Evolutionary conservation across 2,113 vertebrate species (phyloP).

Genomic region (Cyphomyrus discorhynchus): DNA sequence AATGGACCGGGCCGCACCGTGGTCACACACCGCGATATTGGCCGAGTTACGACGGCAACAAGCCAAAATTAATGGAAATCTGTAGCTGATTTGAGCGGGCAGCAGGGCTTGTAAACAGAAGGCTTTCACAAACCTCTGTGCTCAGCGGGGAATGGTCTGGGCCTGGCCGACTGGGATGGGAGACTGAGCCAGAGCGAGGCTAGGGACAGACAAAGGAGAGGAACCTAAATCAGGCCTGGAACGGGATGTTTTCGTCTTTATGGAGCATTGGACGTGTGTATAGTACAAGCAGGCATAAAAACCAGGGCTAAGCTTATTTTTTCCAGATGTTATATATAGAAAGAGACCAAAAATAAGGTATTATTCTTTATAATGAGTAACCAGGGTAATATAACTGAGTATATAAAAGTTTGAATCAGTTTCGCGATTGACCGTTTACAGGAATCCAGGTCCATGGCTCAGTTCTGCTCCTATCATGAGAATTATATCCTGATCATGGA

Average conservation of each 20-base stretch:
- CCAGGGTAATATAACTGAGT: not conserved
- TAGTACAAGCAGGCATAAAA: conserved; percentile 47
- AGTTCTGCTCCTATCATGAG: not conserved
- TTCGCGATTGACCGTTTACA: not conserved
- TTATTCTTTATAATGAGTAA: conserved; percentile 66
- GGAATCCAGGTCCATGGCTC: not conserved
- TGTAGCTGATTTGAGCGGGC: conserved; percentile 62
- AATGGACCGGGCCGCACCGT: conserved; percentile 51
- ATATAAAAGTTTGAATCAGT: not conserved
- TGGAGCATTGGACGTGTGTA: not conserved
- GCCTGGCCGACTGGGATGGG: conserved; percentile 51
- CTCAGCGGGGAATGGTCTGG: conserved; percentile 36
- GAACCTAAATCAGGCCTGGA: not conserved
- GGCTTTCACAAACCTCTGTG: conserved; percentile 57
- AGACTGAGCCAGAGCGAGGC: conserved; percentile 32
- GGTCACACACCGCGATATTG: conserved; percentile 63
- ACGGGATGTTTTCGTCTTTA: not conserved
- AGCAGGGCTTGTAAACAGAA: conserved; percentile 55
- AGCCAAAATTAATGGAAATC: conserved; percentile 56
- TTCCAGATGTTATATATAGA: conserved; percentile 58
- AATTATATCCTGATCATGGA: not conserved
- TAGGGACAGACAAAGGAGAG: conserved; percentile 39
- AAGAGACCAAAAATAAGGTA: conserved; percentile 42
- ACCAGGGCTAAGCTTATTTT: conserved; percentile 66
- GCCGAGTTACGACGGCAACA: conserved; percentile 50